These are phyloP conservation scores for Steinernema khuongi DNA, from an alignment of 1,140 invertebrate genomes.

Conservation along the genomic window DNA sequence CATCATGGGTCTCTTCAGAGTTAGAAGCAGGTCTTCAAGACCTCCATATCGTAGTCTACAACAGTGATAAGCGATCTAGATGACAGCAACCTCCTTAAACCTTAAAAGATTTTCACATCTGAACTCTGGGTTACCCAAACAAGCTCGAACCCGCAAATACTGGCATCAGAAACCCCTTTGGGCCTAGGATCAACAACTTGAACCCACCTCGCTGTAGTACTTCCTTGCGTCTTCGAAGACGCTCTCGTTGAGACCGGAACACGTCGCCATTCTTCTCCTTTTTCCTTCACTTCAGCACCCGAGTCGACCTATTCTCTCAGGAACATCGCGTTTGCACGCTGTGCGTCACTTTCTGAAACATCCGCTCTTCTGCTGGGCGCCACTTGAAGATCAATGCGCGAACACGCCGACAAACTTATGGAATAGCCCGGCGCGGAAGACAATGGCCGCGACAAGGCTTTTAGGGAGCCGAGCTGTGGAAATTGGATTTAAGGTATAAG, in stretches of 20 bases:
- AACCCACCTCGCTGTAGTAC: background rate
- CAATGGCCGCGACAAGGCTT: background rate
- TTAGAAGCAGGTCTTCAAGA: no score
- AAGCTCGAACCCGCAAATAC: no score
- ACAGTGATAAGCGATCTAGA: no score
- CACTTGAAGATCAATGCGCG: background rate
- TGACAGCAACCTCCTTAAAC: no score
- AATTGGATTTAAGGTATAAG: conserved; percentile 6
- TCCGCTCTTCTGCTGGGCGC: background rate
- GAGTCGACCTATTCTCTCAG: background rate
- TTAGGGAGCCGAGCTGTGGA: background rate
- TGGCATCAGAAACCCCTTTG: no score
- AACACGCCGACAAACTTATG: background rate
- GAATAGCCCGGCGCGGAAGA: background rate
- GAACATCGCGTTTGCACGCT: background rate
- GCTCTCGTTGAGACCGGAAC: conserved; percentile 12
- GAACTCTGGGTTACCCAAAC: no score
- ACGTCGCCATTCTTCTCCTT: background rate
- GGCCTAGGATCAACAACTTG: no score
- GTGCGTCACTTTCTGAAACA: background rate
- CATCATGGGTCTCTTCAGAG: no score
- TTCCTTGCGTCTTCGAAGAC: background rate
- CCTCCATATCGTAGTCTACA: no score
- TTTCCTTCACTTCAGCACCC: no score
- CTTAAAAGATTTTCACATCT: no score